Evolutionary conservation across 2,113 vertebrate species (phyloP), one percentile per base, ranked within the genome.

Genomic region (Pomatostomus ruficeps): DNA sequence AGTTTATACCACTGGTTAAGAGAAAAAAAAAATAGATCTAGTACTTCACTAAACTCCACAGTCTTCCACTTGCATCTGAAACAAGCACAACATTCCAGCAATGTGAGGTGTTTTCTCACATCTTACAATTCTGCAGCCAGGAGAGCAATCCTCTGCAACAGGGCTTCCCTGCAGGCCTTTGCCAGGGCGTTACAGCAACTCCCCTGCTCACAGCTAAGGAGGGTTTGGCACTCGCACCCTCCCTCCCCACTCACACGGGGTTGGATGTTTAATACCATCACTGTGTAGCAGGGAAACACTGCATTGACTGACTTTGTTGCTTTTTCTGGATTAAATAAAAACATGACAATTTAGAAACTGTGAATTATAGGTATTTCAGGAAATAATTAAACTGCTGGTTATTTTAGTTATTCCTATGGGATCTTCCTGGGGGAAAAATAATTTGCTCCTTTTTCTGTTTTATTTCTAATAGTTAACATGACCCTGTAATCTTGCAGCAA

Each of bases 21-120:
- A 35, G 25, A n/a, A 59, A 73, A 80, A 51, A 42, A 57, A 42
- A 49, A 7, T 2, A 48, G 8, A 59, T 22, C 23, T 43, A 24
- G 17, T 78, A 62, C 78, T 91, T 83, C 24, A 77, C 63, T 91
- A 52, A 85, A 80, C 38, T 79, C 36, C 38, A 43, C 1, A 58
- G 49, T 58, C 23, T 71, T 57, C 45, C 16, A 62, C 5, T 5
- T 68, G 43, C 33, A 38, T 38, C 28, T 1, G 1, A 91, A 93
- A 58, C 26, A 78, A 89, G 67, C 2, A 28, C 28, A 73, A 43
- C 40, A 25, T 19, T 90, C 54, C 80, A 83, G 31, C 26, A 31
- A 43, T 0, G 0, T 1, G 10, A 0, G 4, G 54, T 52, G n/a
- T 26, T 25, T 35, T 49, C 38, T 28, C 0, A 0, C 26, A 65